phyloP scores from a whole-genome alignment of 2,797 vertebrate species.

The Choloepus didactylus region DNA sequence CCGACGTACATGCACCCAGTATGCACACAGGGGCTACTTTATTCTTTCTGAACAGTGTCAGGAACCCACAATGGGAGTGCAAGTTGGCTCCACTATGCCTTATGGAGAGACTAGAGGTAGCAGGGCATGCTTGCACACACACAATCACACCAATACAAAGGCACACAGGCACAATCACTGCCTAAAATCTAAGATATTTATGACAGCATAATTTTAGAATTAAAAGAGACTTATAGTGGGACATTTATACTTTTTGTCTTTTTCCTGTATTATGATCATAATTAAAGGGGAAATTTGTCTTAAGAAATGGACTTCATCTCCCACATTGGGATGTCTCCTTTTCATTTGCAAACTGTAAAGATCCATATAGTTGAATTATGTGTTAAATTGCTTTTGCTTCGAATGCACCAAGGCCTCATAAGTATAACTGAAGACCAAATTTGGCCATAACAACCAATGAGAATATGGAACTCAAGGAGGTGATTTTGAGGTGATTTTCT shows the following conservation, averaged over 20 bases:
- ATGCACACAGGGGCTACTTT: no score
- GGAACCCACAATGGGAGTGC: no score
- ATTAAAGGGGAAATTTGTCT: background rate
- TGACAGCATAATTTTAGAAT: background rate
- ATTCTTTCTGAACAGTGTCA: no score
- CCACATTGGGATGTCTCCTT: background rate
- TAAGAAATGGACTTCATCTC: background rate
- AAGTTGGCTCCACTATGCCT: no score
- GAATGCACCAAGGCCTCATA: background rate
- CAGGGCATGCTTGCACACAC: no score
- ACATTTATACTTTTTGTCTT: background rate
- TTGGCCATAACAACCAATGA: background rate
- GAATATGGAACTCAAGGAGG: no score
- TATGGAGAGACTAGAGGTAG: no score
- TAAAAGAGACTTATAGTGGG: background rate
- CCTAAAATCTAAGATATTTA: background rate
- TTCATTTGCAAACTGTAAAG: conserved; percentile 21
- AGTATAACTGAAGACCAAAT: background rate
- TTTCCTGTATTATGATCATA: conserved; percentile 17
- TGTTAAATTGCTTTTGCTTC: background rate
- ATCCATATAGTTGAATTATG: background rate
- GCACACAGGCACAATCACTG: background rate
- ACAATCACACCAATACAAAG: background rate
- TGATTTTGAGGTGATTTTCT: background rate
- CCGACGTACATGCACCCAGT: no score